Evolutionary conservation across 2,888 invertebrate genomes (phyloP).

Genomic region (Trachelus iudaicus): DNA sequence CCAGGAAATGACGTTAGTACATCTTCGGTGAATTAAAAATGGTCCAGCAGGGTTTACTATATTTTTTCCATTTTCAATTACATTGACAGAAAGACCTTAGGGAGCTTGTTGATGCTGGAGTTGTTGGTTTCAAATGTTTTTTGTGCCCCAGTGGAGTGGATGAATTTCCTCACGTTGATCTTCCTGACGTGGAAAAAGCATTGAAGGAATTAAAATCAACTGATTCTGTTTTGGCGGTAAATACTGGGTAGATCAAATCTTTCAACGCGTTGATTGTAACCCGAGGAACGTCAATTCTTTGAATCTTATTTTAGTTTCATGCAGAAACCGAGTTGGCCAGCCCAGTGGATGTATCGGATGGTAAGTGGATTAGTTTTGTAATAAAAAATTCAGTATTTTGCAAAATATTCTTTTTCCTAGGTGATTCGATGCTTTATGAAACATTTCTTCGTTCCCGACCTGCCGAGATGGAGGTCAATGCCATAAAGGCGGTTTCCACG

Average conservation of each 20-base stretch:
- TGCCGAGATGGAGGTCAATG: conserved; percentile 75
- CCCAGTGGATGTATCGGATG: conserved; percentile 1
- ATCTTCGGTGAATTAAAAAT: background rate
- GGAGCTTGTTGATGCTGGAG: conserved; percentile 73
- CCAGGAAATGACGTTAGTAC: conserved; percentile 72
- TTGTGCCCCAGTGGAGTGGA: conserved; percentile 76
- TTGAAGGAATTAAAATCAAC: conserved; percentile 71
- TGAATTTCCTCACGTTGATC: conserved; percentile 74
- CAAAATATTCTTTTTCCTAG: conserved; percentile 28
- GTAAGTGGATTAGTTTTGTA: background rate
- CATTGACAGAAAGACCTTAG: conserved; percentile 68
- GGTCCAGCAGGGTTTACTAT: background rate
- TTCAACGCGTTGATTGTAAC: background rate
- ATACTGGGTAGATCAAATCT: conserved; percentile 29
- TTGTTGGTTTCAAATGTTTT: conserved; percentile 81
- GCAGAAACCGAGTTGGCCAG: conserved; percentile 72
- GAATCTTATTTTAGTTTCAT: conserved; percentile 71
- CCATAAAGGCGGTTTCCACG: conserved; percentile 71
- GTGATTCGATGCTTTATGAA: conserved; percentile 71
- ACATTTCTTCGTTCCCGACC: conserved; percentile 76
- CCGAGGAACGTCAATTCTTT: background rate
- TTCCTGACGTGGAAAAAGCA: conserved; percentile 70
- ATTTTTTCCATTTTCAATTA: background rate
- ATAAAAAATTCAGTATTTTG: background rate
- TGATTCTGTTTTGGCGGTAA: conserved; percentile 74